These are phyloP conservation scores for Acipenser transmontanus DNA, from an alignment of 2,797 vertebrate genomes.

Conservation along the genomic window DNA sequence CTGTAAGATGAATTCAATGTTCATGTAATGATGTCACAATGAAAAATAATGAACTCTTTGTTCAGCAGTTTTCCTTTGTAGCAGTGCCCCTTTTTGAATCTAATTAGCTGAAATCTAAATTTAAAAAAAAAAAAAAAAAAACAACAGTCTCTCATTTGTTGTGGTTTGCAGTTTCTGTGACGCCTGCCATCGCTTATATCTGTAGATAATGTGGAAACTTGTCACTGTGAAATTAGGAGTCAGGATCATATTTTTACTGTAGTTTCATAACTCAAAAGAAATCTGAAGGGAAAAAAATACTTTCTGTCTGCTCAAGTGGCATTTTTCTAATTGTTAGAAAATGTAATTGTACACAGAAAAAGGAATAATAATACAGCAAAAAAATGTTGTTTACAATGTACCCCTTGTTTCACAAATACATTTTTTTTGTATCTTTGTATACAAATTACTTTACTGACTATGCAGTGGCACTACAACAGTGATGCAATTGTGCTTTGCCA, in stretches of 20 bases:
- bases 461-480: too few relatives aligned
- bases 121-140: slow-evolving; percentile 17
- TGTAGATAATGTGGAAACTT: neutral
- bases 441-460: too few relatives aligned
- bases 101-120: slow-evolving; percentile 25
- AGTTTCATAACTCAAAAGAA: slow-evolving; percentile 3
- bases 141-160: slow-evolving; percentile 4
- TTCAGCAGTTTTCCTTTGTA: neutral
- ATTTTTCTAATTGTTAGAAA: neutral
- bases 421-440: too few relatives aligned
- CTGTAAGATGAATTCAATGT: slow-evolving; percentile 6
- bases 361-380: too few relatives aligned
- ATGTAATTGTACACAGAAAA: neutral
- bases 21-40: neutral
- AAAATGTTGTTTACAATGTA: too few relatives aligned
- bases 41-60: neutral
- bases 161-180: slow-evolving; percentile 11
- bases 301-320: too few relatives aligned
- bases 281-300: neutral
- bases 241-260: neutral
- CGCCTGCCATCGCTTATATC: slow-evolving; percentile 8
- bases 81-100: slow-evolving; percentile 8
- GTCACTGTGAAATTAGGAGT: slow-evolving; percentile 16
- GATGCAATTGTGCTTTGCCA: too few relatives aligned
- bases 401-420: too few relatives aligned